Percentiles rank a stretch among this genome's conserved stretches.
Conservation (phyloP, 2,797 vertebrate species). For the Hipposideros larvatus region DNA sequence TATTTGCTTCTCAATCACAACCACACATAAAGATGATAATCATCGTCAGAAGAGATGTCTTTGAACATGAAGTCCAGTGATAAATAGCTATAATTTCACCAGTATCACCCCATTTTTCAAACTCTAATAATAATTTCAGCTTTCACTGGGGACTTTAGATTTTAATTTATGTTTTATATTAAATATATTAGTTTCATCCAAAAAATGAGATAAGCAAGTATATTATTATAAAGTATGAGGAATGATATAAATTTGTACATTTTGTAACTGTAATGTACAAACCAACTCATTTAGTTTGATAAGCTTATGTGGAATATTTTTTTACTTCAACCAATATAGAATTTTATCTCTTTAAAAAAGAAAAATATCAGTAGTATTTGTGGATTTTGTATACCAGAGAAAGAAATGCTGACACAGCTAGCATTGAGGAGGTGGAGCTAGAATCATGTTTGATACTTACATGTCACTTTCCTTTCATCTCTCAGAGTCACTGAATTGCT, state of each 20-base stretch:
- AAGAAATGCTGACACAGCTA: slow-evolving; percentile 8
- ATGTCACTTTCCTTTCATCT: neutral
- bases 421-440: neutral
- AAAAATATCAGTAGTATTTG: neutral
- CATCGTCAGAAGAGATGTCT: neutral
- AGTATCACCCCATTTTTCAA: neutral
- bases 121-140: slow-evolving; percentile 53
- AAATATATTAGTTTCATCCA: neutral
- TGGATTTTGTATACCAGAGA: neutral
- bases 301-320: neutral
- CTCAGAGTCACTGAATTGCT: neutral
- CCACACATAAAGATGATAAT: slow-evolving; percentile 23
- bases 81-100: slow-evolving; percentile 46
- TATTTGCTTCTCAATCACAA: slow-evolving; percentile 2
- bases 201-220: neutral
- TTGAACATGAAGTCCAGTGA: slow-evolving; percentile 19
- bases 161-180: slow-evolving; percentile 45
- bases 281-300: slow-evolving; percentile 16
- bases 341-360: neutral
- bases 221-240: slow-evolving; percentile 10
- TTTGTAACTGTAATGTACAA: slow-evolving; percentile 24
- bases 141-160: neutral
- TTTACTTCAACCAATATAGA: neutral
- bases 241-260: neutral
- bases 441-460: neutral